Conservation (phyloP, 2,888 invertebrate genomes). For the Tinea trinotella region DNA sequence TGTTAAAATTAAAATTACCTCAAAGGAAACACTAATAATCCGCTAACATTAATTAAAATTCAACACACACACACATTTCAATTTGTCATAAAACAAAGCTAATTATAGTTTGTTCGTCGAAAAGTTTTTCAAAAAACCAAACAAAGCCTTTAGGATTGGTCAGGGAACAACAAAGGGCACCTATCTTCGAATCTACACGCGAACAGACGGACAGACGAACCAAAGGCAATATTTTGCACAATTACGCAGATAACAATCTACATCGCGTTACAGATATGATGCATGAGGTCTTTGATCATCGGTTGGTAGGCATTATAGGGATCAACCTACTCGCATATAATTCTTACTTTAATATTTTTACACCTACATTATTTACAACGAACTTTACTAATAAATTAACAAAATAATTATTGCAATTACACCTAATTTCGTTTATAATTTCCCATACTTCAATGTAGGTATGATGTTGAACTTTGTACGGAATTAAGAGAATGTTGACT, state of each 20-base stretch:
- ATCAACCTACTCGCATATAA: background rate
- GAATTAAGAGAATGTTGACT: background rate
- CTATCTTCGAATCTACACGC: constrained; percentile 19
- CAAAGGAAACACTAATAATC: background rate
- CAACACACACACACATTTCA: background rate
- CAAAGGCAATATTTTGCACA: constrained; percentile 52
- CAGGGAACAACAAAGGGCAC: constrained; percentile 26
- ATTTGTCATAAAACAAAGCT: constrained; percentile 12
- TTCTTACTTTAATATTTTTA: background rate
- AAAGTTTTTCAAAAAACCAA: constrained; percentile 2
- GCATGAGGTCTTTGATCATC: constrained; percentile 27
- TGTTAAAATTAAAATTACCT: too few species aligned
- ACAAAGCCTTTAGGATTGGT: constrained; percentile 13
- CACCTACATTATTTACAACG: too few species aligned
- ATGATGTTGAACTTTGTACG: background rate
- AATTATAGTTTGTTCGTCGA: constrained; percentile 10
- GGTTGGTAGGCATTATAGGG: constrained; percentile 5
- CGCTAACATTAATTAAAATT: background rate
- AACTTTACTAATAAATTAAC: background rate
- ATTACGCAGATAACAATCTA: constrained; percentile 54
- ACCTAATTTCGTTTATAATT: background rate
- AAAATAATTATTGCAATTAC: background rate
- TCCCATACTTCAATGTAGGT: background rate
- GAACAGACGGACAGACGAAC: constrained; percentile 39
- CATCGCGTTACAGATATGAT: constrained; percentile 38